Evolutionary conservation across 2,888 invertebrate species (phyloP).

Genomic region (Eristalis arbustorum): DNA sequence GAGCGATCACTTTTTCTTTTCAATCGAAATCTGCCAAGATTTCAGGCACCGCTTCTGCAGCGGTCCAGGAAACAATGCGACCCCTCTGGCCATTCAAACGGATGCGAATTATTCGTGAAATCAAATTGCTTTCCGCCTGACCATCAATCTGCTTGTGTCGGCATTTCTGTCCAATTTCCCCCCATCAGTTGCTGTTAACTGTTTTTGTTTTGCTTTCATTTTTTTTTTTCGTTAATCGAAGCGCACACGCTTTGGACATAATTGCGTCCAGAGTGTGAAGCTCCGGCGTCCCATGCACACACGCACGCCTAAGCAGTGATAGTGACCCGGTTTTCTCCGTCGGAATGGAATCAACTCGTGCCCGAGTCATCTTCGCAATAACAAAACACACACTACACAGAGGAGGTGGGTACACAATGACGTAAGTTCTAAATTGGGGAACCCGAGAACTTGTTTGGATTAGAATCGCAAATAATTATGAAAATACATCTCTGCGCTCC

Average conservation of each 20-base stretch:
- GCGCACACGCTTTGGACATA: conserved; percentile 21
- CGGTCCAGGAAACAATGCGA: background rate
- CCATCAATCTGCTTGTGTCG: background rate
- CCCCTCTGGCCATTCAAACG: background rate
- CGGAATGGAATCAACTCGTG: conserved; percentile 44
- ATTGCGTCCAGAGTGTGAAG: conserved; percentile 6
- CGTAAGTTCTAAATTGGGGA: conserved; percentile 63
- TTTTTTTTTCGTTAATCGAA: conserved; percentile 17
- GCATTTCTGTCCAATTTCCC: conserved; percentile 26
- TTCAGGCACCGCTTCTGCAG: background rate
- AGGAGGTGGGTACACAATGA: conserved; percentile 34
- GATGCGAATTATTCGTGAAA: conserved; percentile 20
- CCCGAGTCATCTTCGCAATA: conserved; percentile 40
- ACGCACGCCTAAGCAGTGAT: conserved; percentile 47
- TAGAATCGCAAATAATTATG: conserved; percentile 8
- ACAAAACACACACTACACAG: conserved; percentile 9
- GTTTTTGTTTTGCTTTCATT: conserved; percentile 6
- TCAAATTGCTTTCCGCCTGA: conserved; percentile 21
- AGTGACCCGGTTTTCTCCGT: conserved; percentile 58
- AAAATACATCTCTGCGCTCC: background rate
- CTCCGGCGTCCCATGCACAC: conserved; percentile 52
- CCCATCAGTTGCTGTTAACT: background rate
- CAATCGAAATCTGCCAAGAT: background rate
- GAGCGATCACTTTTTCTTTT: background rate
- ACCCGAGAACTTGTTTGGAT: conserved; percentile 54